These are phyloP conservation scores for Epinotia brunnichana DNA, from an alignment of 2,888 invertebrate species.

Conservation along the genomic window DNA sequence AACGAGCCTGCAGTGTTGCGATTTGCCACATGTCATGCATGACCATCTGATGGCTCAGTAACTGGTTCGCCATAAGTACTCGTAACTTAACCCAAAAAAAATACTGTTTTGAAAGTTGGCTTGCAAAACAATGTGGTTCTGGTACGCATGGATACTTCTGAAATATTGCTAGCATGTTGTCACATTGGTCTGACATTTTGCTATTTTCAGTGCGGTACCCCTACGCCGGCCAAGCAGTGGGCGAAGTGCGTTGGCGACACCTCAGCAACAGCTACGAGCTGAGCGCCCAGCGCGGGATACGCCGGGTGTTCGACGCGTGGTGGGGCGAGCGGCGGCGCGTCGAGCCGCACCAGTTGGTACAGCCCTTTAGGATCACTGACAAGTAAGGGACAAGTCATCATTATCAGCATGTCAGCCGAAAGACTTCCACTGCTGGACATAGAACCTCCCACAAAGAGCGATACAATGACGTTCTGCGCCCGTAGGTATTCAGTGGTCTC, in stretches of 20 bases:
- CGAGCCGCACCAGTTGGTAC: slow-evolving; percentile 59
- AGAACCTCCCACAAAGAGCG: too few relatives aligned
- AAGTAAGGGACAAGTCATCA: slow-evolving; percentile 55
- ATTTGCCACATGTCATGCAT: too few relatives aligned
- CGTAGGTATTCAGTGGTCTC: too few relatives aligned
- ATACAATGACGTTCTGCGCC: too few relatives aligned
- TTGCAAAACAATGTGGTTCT: not conserved
- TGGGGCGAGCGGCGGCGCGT: slow-evolving; percentile 74
- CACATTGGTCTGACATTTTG: not conserved
- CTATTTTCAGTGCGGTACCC: slow-evolving; percentile 67
- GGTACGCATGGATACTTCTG: not conserved
- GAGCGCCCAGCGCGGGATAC: slow-evolving; percentile 62
- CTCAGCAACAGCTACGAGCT: slow-evolving; percentile 58
- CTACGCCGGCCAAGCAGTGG: slow-evolving; percentile 76
- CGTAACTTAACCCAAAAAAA: too few relatives aligned
- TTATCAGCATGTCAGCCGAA: too few relatives aligned
- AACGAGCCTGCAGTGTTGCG: too few relatives aligned
- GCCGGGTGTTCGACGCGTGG: slow-evolving; percentile 75
- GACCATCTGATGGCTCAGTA: too few relatives aligned
- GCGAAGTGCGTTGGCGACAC: slow-evolving; percentile 72
- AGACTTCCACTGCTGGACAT: too few relatives aligned
- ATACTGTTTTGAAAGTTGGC: not conserved
- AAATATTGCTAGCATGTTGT: not conserved
- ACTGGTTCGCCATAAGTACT: too few relatives aligned
- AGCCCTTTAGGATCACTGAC: slow-evolving; percentile 64